phyloP scores from a whole-genome alignment of 2,888 invertebrate species.

The Drosophila subquinaria region DNA sequence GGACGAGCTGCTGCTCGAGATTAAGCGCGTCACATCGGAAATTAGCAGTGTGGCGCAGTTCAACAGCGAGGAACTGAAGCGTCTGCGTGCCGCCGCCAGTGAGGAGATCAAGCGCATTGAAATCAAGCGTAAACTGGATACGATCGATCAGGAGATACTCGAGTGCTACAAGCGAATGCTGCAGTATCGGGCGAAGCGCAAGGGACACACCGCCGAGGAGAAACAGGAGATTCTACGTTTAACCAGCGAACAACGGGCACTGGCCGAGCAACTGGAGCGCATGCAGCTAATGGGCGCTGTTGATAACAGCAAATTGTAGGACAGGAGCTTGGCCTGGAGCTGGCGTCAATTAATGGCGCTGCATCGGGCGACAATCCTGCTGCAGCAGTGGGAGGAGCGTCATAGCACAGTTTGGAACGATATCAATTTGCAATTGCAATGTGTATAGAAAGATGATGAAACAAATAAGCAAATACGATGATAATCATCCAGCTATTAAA shows the following conservation, averaged over 20 bases:
- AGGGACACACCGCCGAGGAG: conserved; percentile 92
- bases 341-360: conserved; percentile 75
- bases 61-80: conserved; percentile 91
- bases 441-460: conserved; percentile 30
- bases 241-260: conserved; percentile 88
- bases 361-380: conserved; percentile 69
- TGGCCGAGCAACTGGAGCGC: conserved; percentile 84
- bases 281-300: conserved; percentile 69
- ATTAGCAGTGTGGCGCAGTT: conserved; percentile 91
- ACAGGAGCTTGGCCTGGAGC: conserved; percentile 77
- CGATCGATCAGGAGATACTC: conserved; percentile 90
- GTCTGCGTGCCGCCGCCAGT: conserved; percentile 90
- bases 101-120: conserved; percentile 93
- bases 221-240: conserved; percentile 92
- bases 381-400: conserved; percentile 50
- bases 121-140: conserved; percentile 90
- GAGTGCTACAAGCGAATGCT: conserved; percentile 94
- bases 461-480: not conserved
- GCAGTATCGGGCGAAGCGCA: conserved; percentile 92
- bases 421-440: conserved; percentile 57
- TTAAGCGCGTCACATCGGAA: conserved; percentile 94
- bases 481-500: not conserved
- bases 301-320: conserved; percentile 63
- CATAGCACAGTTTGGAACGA: conserved; percentile 49
- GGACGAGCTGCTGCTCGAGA: conserved; percentile 95